Percentiles rank a stretch among this genome's conserved stretches.
Evolutionary conservation across 2,797 vertebrate species (phyloP).

Genomic region (Dendrocincla tyrannina): DNA sequence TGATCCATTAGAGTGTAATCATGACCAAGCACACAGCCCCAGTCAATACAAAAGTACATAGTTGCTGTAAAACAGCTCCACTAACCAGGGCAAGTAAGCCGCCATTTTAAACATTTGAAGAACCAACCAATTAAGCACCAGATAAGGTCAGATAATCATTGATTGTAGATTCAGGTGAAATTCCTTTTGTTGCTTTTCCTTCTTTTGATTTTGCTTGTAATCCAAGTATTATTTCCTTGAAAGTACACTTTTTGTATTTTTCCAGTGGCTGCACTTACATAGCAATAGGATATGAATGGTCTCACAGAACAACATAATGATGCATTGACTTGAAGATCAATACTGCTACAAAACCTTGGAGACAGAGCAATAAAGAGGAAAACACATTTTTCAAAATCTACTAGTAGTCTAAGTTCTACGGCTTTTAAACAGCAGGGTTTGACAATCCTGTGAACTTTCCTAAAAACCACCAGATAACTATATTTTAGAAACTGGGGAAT

Average conservation of each 20-base stretch:
- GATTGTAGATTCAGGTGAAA: slow-evolving; percentile 70
- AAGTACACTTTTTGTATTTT: slow-evolving; percentile 53
- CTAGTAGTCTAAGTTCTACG: slow-evolving; percentile 37
- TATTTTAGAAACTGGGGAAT: background rate
- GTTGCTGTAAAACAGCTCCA: slow-evolving; percentile 45
- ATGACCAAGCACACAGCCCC: slow-evolving; percentile 43
- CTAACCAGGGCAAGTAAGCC: slow-evolving; percentile 60
- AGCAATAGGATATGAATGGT: slow-evolving; percentile 55
- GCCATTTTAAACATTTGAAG: slow-evolving; percentile 72
- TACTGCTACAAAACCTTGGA: slow-evolving; percentile 62
- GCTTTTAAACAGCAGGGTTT: slow-evolving; percentile 43
- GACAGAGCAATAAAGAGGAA: slow-evolving; percentile 9
- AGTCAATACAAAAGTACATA: slow-evolving; percentile 69
- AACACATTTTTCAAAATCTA: slow-evolving; percentile 38
- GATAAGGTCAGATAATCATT: slow-evolving; percentile 77
- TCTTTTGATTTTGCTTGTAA: slow-evolving; percentile 61
- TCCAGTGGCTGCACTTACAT: slow-evolving; percentile 31
- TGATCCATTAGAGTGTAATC: slow-evolving; percentile 58
- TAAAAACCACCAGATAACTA: background rate
- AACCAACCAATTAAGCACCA: slow-evolving; percentile 73
- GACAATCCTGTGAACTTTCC: background rate
- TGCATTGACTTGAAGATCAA: slow-evolving; percentile 72
- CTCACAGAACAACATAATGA: slow-evolving; percentile 66
- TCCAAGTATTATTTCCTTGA: slow-evolving; percentile 63
- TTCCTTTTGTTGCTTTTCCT: slow-evolving; percentile 35